phyloP scores from a whole-genome alignment of 1,140 invertebrate genomes.

The Cyclina sinensis region DNA sequence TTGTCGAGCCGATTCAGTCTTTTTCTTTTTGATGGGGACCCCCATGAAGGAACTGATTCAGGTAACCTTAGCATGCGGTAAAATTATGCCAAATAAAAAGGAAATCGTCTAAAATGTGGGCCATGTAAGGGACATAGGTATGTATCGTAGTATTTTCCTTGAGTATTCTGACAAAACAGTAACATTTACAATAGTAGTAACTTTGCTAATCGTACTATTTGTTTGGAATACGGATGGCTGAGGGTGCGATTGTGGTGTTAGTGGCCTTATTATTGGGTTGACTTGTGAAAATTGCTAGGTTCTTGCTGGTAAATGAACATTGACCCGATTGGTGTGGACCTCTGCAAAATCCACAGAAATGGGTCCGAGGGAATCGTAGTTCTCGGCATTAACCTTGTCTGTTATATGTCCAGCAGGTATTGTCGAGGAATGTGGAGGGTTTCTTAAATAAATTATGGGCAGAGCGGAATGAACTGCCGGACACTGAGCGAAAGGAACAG shows the following conservation, averaged over 20 bases:
- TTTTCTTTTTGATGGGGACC: background rate
- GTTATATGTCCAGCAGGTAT: conserved; percentile 47
- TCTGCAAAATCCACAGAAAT: conserved; percentile 50
- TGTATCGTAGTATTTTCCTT: conserved; percentile 6
- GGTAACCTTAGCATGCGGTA: background rate
- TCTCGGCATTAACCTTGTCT: background rate
- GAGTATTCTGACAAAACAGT: background rate
- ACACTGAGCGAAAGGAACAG: too few relatives aligned
- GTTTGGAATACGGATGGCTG: background rate
- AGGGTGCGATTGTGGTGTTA: background rate
- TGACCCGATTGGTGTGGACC: background rate
- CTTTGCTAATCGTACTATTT: background rate
- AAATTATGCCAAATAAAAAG: background rate
- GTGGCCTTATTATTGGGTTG: background rate
- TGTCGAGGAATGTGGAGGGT: too few relatives aligned
- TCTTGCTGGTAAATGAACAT: background rate
- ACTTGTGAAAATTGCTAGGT: background rate
- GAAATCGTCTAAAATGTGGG: conserved; percentile 42
- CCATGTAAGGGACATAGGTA: conserved; percentile 25
- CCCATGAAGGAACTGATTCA: background rate
- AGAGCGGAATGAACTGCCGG: too few relatives aligned
- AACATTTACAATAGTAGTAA: background rate
- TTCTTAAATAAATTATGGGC: too few relatives aligned
- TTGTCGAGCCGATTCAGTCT: background rate
- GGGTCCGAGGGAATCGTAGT: background rate